phyloP scores from a whole-genome alignment of 2,113 vertebrate genomes.

The Scophthalmus maximus region DNA sequence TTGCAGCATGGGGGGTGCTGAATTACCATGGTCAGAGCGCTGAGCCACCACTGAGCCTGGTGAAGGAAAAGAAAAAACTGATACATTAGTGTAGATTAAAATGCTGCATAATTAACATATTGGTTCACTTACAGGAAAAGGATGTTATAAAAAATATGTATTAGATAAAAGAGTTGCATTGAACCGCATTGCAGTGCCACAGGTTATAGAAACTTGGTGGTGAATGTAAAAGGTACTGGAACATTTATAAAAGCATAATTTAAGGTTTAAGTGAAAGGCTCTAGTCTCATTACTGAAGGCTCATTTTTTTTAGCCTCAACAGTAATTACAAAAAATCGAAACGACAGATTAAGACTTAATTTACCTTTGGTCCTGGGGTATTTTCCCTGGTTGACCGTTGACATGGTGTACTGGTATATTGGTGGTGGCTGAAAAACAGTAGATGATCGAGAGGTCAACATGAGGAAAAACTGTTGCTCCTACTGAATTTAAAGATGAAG shows the following conservation, averaged over 20 bases:
- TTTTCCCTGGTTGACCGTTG: conserved; percentile 90
- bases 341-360: no score
- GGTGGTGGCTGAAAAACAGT: conserved; percentile 83
- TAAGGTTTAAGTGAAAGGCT: neutral
- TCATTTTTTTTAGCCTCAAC: no score
- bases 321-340: no score
- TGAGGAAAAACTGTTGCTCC: neutral
- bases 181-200: no score
- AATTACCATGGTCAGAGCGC: conserved; percentile 88
- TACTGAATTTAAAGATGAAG: neutral
- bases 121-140: neutral
- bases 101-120: neutral
- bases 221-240: neutral
- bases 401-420: conserved; percentile 91
- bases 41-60: conserved; percentile 85
- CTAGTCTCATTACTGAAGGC: no score
- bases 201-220: neutral
- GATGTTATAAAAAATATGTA: no score
- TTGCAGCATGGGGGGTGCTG: conserved; percentile 88
- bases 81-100: neutral
- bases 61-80: neutral
- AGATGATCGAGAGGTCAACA: conserved; percentile 4
- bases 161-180: no score
- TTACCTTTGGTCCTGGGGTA: conserved; percentile 89
- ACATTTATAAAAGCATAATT: neutral